Evolutionary conservation across 2,113 vertebrate species (phyloP).

Genomic region (Clarias magur): DNA sequence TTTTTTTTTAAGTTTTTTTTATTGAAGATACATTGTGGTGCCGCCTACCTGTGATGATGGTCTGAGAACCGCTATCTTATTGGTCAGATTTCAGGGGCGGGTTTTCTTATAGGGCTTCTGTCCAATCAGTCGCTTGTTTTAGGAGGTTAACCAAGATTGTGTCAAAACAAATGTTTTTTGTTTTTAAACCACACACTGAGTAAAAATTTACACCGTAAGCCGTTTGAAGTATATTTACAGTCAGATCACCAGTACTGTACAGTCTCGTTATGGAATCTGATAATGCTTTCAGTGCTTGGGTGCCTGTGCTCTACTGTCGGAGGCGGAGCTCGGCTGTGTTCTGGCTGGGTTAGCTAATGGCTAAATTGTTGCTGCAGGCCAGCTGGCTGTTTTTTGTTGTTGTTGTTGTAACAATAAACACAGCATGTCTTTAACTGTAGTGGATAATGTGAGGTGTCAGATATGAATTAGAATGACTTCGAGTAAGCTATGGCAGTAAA

Average conservation of each 20-base stretch:
- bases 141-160: neutral
- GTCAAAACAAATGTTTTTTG: neutral
- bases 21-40: neutral
- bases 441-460: neutral
- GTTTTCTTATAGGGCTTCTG: neutral
- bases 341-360: neutral
- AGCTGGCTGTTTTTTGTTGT: no score
- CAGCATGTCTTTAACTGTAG: neutral
- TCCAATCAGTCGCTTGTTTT: slow-evolving; percentile 1
- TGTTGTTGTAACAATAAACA: neutral
- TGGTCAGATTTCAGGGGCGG: neutral
- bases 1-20: no score
- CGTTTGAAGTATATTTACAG: neutral
- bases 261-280: neutral
- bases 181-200: no score
- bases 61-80: neutral
- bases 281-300: neutral
- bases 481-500: neutral
- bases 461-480: neutral
- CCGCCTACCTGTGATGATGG: neutral
- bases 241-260: no score
- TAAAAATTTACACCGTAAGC: no score
- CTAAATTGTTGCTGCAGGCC: neutral
- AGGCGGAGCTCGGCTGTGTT: neutral
- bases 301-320: neutral